Conservation (phyloP, 1,140 invertebrate genomes). For the Drosophila paulistorum region DNA sequence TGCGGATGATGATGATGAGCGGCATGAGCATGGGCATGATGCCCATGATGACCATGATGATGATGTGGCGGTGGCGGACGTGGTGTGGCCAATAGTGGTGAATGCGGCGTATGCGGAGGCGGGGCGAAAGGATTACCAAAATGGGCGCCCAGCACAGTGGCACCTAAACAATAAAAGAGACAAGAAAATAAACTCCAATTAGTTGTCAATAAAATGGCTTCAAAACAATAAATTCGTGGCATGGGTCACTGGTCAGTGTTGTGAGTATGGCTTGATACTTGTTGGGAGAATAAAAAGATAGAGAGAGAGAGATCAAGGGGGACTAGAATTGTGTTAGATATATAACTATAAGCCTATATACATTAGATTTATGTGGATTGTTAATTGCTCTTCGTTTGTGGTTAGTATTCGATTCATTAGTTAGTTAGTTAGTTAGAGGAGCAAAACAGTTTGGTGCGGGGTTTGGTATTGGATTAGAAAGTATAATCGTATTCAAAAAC, state of each 20-base stretch:
- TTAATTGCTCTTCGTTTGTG: constrained; percentile 21
- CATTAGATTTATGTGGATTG: constrained; percentile 22
- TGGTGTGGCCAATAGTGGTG: constrained; percentile 77
- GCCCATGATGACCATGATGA: constrained; percentile 83
- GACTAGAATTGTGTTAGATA: constrained; percentile 20
- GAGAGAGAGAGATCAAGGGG: constrained; percentile 23
- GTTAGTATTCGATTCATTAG: constrained; percentile 24
- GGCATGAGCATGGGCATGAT: constrained; percentile 33
- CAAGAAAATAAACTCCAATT: background rate
- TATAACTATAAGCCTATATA: constrained; percentile 15
- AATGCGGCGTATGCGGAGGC: constrained; percentile 74
- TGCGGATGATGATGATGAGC: constrained; percentile 60
- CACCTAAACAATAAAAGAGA: constrained; percentile 48
- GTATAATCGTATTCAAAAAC: constrained; percentile 77
- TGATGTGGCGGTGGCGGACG: constrained; percentile 75
- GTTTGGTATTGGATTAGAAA: constrained; percentile 34
- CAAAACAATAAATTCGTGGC: background rate
- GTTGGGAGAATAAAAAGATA: background rate
- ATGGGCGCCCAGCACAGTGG: constrained; percentile 70
- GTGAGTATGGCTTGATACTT: constrained; percentile 62
- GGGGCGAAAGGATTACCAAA: constrained; percentile 68
- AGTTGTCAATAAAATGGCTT: background rate
- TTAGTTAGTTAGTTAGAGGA: constrained; percentile 29
- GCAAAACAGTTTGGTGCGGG: background rate
- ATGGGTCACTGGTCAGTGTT: constrained; percentile 40